A percentile compares a stretch with the other conserved stretches of the same genome.
Conservation (phyloP, 2,888 invertebrate species). For the Parnassius apollo region DNA sequence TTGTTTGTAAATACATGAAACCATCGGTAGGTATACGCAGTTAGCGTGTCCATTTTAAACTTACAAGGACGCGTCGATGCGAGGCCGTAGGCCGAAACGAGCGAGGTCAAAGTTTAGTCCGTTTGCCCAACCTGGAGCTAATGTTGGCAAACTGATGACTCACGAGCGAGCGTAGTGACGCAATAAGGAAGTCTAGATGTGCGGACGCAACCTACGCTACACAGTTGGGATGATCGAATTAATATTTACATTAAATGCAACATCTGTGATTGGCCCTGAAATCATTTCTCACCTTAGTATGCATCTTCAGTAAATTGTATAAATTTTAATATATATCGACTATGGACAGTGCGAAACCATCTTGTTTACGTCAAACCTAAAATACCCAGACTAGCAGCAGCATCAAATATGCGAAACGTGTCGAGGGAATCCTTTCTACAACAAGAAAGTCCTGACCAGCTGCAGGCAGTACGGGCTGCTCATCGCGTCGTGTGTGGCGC, state of each 20-base stretch:
- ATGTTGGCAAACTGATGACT: constrained; percentile 60
- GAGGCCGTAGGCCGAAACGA: constrained; percentile 34
- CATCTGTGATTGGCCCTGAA: constrained; percentile 35
- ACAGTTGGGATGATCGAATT: constrained; percentile 49
- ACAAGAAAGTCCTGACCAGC: no score
- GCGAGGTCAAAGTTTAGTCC: constrained; percentile 56
- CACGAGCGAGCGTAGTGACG: constrained; percentile 67
- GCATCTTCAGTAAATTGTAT: no score
- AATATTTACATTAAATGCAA: constrained; percentile 43
- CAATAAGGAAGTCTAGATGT: constrained; percentile 74
- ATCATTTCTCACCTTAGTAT: no score
- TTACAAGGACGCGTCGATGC: constrained; percentile 47
- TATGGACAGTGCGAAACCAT: no score
- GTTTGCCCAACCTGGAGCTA: constrained; percentile 50
- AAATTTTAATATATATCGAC: no score
- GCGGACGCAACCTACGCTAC: constrained; percentile 63
- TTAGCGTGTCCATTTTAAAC: constrained; percentile 39
- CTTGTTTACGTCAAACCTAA: no score
- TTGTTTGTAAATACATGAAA: neutral
- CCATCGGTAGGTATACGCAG: neutral
- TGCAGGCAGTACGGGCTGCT: no score
- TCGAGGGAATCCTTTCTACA: no score
- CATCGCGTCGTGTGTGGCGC: no score
- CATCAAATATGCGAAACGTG: no score
- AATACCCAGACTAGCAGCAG: no score